Percentiles rank a stretch among this genome's conserved stretches.
These are phyloP conservation scores for Cromileptes altivelis DNA, from an alignment of 2,113 vertebrate species.

Conservation along the genomic window DNA sequence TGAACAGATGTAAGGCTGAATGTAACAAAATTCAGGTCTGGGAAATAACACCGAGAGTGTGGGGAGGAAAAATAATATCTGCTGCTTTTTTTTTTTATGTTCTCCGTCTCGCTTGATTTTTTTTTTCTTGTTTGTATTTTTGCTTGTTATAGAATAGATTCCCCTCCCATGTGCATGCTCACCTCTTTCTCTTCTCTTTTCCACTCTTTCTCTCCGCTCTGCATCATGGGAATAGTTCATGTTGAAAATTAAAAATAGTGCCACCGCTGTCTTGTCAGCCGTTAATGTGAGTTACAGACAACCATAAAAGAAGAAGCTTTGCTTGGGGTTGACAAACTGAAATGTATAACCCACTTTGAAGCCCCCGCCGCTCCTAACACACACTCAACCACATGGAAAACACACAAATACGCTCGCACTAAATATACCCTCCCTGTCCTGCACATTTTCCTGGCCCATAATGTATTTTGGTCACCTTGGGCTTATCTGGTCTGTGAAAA, in stretches of 20 bases:
- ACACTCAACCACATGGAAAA: conserved; percentile 1
- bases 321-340: conserved; percentile 20
- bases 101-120: conserved; percentile 46
- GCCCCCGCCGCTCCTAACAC: conserved; percentile 3
- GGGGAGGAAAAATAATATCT: conserved; percentile 67
- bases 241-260: conserved; percentile 72
- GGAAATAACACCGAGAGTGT: conserved; percentile 78
- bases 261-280: conserved; percentile 54
- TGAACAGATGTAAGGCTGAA: conserved; percentile 88
- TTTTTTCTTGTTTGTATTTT: conserved; percentile 48
- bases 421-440: neutral
- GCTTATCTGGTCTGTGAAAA: conserved; percentile 31
- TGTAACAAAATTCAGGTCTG: conserved; percentile 88
- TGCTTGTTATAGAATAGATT: conserved; percentile 37
- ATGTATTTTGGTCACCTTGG: conserved; percentile 33
- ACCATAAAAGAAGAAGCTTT: conserved; percentile 28
- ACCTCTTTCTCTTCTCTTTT: neutral
- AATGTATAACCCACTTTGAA: conserved; percentile 27
- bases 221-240: conserved; percentile 50
- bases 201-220: conserved; percentile 13
- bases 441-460: neutral
- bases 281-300: conserved; percentile 47
- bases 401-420: neutral
- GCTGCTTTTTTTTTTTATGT: conserved; percentile 34
- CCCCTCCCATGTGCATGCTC: conserved; percentile 39